Evolutionary conservation across 2,888 invertebrate species (phyloP).

Genomic region (Lottia gigantea): DNA sequence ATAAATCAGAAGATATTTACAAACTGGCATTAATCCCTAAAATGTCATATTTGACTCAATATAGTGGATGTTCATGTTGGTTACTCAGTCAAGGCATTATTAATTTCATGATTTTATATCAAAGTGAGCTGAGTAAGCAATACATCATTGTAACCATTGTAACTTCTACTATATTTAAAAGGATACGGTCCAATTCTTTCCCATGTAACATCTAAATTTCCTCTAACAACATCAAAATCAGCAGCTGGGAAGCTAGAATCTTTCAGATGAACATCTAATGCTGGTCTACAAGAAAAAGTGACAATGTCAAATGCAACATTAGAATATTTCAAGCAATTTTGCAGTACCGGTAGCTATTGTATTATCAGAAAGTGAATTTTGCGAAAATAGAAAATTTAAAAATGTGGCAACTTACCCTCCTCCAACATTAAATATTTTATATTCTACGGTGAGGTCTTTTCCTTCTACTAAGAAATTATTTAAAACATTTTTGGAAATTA

Average conservation of each 20-base stretch:
- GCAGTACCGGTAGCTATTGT: neutral
- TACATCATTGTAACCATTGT: neutral
- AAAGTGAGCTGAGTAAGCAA: slow-evolving; percentile 9
- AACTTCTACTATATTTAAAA: too few relatives aligned
- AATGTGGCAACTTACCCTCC: slow-evolving; percentile 71
- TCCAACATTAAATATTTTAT: slow-evolving; percentile 93
- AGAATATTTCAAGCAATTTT: neutral
- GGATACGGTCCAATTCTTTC: slow-evolving; percentile 86
- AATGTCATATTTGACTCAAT: too few relatives aligned
- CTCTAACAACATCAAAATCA: slow-evolving; percentile 89
- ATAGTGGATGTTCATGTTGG: neutral
- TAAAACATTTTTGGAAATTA: slow-evolving; percentile 92
- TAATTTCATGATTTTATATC: neutral
- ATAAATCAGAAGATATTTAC: too few relatives aligned
- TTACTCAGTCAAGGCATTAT: neutral
- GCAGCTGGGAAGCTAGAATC: slow-evolving; percentile 94
- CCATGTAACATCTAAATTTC: slow-evolving; percentile 80
- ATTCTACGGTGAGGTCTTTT: slow-evolving; percentile 94
- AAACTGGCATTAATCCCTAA: too few relatives aligned
- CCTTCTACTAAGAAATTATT: slow-evolving; percentile 96
- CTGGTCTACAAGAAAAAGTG: slow-evolving; percentile 73
- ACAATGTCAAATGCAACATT: slow-evolving; percentile 7
- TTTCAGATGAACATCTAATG: slow-evolving; percentile 86
- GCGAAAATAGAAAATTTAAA: too few relatives aligned
- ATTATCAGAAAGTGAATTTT: neutral